A percentile compares a stretch with the other conserved stretches of the same genome.
These are phyloP conservation scores for Lasioglossum morio DNA, from an alignment of 2,888 invertebrate species.

Conservation along the genomic window DNA sequence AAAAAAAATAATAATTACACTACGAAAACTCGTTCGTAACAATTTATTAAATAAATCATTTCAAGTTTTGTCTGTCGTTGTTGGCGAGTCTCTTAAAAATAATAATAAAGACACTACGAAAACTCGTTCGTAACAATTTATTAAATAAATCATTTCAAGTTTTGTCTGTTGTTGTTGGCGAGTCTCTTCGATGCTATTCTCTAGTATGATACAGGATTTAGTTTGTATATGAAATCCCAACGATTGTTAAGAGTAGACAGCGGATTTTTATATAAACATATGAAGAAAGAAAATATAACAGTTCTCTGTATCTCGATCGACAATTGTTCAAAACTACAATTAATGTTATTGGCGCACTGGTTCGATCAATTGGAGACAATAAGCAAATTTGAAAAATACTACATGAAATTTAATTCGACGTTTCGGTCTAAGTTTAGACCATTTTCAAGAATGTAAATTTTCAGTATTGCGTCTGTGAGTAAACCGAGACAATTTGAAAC, in stretches of 20 bases:
- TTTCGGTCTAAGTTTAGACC: no score
- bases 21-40: neutral
- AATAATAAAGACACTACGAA: conserved; percentile 6
- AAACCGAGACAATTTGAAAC: no score
- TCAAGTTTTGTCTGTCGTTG: neutral
- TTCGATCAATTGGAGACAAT: no score
- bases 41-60: conserved; percentile 17
- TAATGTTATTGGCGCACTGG: no score
- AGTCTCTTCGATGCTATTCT: neutral
- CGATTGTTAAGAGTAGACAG: neutral
- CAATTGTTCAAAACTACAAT: no score
- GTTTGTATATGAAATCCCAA: neutral
- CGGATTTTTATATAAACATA: no score
- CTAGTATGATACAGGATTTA: neutral
- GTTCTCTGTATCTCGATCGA: no score
- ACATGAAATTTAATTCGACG: no score
- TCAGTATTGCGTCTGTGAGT: no score
- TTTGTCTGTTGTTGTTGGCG: neutral
- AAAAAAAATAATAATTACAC: neutral
- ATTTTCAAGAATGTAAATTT: no score
- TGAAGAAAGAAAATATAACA: no score
- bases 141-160: conserved; percentile 10
- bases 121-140: conserved; percentile 8
- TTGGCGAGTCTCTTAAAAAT: neutral
- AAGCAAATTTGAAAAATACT: no score